These are phyloP conservation scores for Phyllotis vaccarum DNA, from an alignment of 2,797 vertebrate species.

Conservation along the genomic window DNA sequence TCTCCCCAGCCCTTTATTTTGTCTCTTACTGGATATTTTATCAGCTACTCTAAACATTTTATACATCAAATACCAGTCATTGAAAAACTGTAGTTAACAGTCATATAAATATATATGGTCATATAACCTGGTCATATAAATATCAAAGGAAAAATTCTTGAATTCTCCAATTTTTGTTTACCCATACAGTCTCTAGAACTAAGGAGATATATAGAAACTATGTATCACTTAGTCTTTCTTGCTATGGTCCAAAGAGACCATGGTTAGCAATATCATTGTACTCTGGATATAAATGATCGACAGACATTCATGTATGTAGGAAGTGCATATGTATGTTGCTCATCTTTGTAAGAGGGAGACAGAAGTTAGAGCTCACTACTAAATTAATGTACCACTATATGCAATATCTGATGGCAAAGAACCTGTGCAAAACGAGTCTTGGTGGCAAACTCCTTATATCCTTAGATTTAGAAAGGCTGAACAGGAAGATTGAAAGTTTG, in stretches of 20 bases:
- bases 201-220: background rate
- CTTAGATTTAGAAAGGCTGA: background rate
- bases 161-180: background rate
- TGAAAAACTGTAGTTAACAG: background rate
- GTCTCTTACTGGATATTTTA: slow-evolving; percentile 39
- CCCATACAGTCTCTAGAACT: background rate
- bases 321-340: background rate
- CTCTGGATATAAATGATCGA: background rate
- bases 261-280: background rate
- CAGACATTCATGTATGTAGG: background rate
- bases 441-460: background rate
- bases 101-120: too few species aligned
- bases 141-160: background rate
- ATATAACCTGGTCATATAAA: background rate
- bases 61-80: background rate
- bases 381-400: background rate
- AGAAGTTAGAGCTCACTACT: background rate
- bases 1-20: background rate
- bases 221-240: background rate
- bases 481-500: background rate
- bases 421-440: background rate
- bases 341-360: slow-evolving; percentile 1
- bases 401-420: background rate
- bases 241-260: background rate
- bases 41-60: slow-evolving; percentile 32